Evolutionary conservation across 2,888 invertebrate species (phyloP).

Genomic region (Mythimna ferrago): DNA sequence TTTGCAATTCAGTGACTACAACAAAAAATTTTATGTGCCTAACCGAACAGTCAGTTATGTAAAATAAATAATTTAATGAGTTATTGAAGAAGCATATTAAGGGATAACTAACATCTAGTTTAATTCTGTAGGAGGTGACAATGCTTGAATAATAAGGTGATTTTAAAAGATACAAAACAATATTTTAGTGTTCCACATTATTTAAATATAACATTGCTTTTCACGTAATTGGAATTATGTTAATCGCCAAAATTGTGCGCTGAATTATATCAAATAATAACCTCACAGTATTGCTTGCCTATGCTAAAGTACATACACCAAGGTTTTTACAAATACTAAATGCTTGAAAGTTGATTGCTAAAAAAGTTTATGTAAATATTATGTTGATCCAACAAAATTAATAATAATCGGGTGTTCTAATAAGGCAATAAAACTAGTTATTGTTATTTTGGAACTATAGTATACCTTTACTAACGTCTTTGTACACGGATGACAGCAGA

Average conservation of each 20-base stretch:
- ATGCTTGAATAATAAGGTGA: slow-evolving; percentile 76
- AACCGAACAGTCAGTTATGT: neutral
- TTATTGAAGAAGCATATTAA: slow-evolving; percentile 6
- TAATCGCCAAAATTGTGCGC: slow-evolving; percentile 44
- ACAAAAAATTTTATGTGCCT: neutral
- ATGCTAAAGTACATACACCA: slow-evolving; percentile 50
- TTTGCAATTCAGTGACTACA: neutral
- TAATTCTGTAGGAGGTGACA: slow-evolving; percentile 77
- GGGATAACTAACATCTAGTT: slow-evolving; percentile 67
- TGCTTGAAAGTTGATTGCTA: slow-evolving; percentile 53
- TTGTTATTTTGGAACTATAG: too few relatives aligned
- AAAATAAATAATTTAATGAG: slow-evolving; percentile 6
- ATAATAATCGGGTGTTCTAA: too few relatives aligned
- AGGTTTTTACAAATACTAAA: slow-evolving; percentile 18
- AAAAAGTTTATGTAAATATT: slow-evolving; percentile 48
- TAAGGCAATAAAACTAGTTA: too few relatives aligned
- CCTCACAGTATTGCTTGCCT: slow-evolving; percentile 57
- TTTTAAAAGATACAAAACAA: slow-evolving; percentile 51
- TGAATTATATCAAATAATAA: slow-evolving; percentile 38
- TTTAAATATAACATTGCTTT: slow-evolving; percentile 53
- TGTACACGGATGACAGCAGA: too few relatives aligned
- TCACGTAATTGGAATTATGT: slow-evolving; percentile 54
- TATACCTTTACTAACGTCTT: too few relatives aligned
- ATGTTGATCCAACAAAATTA: too few relatives aligned
- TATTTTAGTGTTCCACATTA: slow-evolving; percentile 59